Conservation (phyloP, 2,113 vertebrate species). For the Gopherus evgoodei region DNA sequence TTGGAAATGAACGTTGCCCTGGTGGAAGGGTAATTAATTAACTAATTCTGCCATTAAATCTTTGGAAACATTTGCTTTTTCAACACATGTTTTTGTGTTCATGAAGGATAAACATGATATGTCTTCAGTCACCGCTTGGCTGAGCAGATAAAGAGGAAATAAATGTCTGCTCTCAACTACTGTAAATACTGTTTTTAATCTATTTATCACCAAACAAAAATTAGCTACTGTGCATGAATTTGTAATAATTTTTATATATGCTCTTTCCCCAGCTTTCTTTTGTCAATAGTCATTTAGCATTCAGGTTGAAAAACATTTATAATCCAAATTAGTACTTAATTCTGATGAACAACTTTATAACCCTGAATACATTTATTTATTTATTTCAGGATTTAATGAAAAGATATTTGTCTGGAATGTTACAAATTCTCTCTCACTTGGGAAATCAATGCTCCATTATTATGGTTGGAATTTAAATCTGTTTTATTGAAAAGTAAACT, state of each 20-base stretch:
- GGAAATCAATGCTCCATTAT: neutral
- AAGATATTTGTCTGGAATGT: neutral
- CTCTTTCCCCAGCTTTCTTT: neutral
- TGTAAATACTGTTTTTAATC: neutral
- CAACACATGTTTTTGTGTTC: neutral
- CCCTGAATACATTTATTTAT: neutral
- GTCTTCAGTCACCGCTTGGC: neutral
- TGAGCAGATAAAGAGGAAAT: neutral
- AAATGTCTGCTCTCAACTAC: neutral
- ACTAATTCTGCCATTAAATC: neutral
- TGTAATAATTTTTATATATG: neutral
- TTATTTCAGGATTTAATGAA: neutral
- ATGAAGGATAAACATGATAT: neutral
- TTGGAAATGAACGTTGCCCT: neutral
- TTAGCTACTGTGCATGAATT: neutral
- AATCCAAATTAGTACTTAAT: neutral
- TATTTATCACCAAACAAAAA: neutral
- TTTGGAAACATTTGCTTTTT: neutral
- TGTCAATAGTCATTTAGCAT: neutral
- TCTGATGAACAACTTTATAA: neutral
- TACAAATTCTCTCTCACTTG: neutral
- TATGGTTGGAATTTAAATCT: neutral
- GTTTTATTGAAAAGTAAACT: neutral
- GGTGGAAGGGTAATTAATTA: neutral
- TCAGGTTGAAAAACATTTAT: neutral